Evolutionary conservation across 64 coral and sea anemone species (phyloP).

Genomic region (Montipora capricornis): DNA sequence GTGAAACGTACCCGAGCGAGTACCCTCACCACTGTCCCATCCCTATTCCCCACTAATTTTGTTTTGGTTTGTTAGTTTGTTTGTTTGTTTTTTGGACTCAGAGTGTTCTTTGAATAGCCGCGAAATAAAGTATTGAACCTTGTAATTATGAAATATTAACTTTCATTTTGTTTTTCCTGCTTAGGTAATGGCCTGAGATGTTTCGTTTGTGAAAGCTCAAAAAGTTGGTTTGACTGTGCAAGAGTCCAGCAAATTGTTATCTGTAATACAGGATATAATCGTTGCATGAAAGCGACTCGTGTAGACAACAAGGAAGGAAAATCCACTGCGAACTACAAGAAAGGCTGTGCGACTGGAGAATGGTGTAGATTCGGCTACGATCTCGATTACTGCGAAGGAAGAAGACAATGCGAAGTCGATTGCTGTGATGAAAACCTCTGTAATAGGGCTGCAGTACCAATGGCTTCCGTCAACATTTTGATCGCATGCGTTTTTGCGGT

Average conservation of each 20-base stretch:
- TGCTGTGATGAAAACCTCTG: constrained; percentile 44
- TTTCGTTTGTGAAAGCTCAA: neutral
- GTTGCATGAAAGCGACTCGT: neutral
- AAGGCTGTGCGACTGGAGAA: neutral
- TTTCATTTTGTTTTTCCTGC: neutral
- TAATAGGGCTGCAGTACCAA: neutral
- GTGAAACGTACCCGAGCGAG: too few relatives aligned
- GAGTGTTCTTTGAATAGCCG: too few relatives aligned
- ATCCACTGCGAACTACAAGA: neutral
- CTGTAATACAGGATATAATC: neutral
- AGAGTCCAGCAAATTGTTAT: neutral
- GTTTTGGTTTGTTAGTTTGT: too few relatives aligned
- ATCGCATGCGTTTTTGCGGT: constrained; percentile 4
- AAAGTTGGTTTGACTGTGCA: constrained; percentile 23
- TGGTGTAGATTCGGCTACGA: neutral
- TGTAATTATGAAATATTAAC: neutral
- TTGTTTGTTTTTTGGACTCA: too few relatives aligned
- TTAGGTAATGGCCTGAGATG: constrained; percentile 10
- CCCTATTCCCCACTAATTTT: too few relatives aligned
- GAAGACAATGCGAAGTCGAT: constrained; percentile 5
- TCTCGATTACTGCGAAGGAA: neutral
- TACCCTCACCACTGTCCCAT: too few relatives aligned
- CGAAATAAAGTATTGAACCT: too few relatives aligned
- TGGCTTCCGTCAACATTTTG: constrained; percentile 8
- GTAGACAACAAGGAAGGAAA: neutral